Evolutionary conservation across 2,797 vertebrate genomes (phyloP).

Genomic region (Erethizon dorsatum): DNA sequence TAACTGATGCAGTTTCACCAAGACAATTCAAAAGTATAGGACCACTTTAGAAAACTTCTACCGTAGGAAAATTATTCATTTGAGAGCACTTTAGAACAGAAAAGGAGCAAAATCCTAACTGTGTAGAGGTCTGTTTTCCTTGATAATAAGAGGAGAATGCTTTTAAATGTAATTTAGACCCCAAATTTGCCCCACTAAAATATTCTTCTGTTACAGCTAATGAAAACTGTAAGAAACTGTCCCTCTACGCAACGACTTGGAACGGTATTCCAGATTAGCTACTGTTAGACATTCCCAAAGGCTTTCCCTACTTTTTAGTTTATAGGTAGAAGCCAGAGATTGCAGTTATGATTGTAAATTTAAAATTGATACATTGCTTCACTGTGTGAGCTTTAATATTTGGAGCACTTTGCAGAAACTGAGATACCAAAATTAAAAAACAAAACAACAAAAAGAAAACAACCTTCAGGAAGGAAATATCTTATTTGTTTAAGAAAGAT

Average conservation of each 20-base stretch:
- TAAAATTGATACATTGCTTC: not conserved
- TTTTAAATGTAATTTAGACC: not conserved
- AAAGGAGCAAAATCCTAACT: not conserved
- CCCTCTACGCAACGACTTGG: not conserved
- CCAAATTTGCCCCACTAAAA: not conserved
- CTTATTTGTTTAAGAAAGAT: not conserved
- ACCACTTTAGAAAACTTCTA: not conserved
- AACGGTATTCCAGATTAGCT: not conserved
- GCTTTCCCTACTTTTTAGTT: not conserved
- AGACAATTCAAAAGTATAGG: not conserved
- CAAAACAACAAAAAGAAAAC: not conserved
- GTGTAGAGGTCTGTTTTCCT: not conserved
- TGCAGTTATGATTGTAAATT: not conserved
- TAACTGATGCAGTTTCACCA: not conserved
- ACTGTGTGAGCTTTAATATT: not conserved
- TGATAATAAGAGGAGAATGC: not conserved
- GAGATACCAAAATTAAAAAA: not conserved
- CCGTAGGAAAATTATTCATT: not conserved
- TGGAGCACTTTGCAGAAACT: not conserved
- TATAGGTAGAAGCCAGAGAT: not conserved
- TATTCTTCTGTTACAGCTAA: conserved; percentile 2
- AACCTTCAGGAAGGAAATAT: not conserved
- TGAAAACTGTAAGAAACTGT: not conserved
- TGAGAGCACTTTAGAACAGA: not conserved
- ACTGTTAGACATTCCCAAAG: conserved; percentile 5